Evolutionary conservation across 2,888 invertebrate species (phyloP).

Genomic region (Oscheius sp.): DNA sequence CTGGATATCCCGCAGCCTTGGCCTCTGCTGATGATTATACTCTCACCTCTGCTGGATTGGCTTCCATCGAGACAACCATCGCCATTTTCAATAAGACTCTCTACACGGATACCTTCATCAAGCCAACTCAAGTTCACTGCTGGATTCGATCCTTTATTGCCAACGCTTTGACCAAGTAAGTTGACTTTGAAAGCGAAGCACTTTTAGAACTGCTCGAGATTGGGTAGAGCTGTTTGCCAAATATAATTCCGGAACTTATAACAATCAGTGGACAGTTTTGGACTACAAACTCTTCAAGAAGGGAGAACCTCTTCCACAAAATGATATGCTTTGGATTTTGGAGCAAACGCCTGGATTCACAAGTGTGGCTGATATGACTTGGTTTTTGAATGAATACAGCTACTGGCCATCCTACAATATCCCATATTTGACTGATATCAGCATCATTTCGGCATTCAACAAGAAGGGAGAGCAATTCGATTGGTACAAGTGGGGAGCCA

Average conservation of each 20-base stretch:
- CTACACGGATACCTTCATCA: conserved; percentile 77
- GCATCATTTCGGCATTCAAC: conserved; percentile 77
- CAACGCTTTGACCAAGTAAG: conserved; percentile 81
- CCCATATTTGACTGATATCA: conserved; percentile 77
- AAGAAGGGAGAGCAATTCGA: conserved; percentile 71
- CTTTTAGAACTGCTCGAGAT: conserved; percentile 48
- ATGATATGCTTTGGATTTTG: conserved; percentile 78
- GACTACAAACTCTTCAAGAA: conserved; percentile 79
- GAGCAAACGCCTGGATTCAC: conserved; percentile 78
- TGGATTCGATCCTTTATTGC: conserved; percentile 84
- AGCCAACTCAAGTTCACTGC: conserved; percentile 75
- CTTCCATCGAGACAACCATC: conserved; percentile 82
- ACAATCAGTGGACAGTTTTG: conserved; percentile 77
- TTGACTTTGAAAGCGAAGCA: neutral
- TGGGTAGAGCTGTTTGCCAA: conserved; percentile 73
- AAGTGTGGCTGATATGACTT: conserved; percentile 63
- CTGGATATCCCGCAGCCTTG: conserved; percentile 67
- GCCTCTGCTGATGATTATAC: conserved; percentile 70
- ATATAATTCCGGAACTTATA: conserved; percentile 84
- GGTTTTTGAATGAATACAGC: conserved; percentile 72
- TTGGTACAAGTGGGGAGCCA: conserved; percentile 77
- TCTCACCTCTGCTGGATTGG: conserved; percentile 69
- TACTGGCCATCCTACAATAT: conserved; percentile 83
- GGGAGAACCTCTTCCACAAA: conserved; percentile 68
- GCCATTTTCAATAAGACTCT: conserved; percentile 80